Base-by-base conservation (phyloP, 2,113 vertebrate species). In the Hippocampus zosterae region DNA sequence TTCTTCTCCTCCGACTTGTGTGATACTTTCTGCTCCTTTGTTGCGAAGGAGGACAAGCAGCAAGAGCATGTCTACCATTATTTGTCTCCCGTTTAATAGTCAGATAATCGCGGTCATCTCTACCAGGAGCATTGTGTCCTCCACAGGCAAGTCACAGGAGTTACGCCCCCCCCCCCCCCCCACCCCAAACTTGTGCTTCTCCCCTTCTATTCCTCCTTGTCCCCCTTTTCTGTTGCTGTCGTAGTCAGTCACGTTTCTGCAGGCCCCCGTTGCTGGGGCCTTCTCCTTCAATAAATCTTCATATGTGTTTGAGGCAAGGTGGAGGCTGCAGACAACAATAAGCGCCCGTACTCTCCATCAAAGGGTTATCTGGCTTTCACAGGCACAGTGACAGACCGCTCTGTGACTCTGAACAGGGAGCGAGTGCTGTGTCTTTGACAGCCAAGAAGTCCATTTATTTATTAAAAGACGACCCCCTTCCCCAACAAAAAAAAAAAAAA, bases 341-440 rank as follows among this genome's bases (percentile, higher is more conserved):
- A 91, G 83, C 85, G 79, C 72, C 19, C 65, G 40, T 85, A 73
- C 85, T 89, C 88, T 89, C 87, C 88, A 89, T 91, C 89, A 92
- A 91, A 91, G 90, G 87, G 90, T 91, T 90, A 92, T 91, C 90
- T 85, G 85, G 86, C 85, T 88, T 88, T 86, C 89, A 83, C 89
- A 92, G 90, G 78, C 84, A n/a, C 83, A 40, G 74, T 80, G 87
- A 90, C 83, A 85, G 88, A 88, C 88, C 68, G 78, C 83, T 88
- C 82, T 65, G 77, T 87, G 84, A 85, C 84, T 84, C 57, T 73
- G 82, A 85, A 84, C 80, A 87, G 78, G 84, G 78, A 76, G 77
- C 81, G 44, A 85, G 83, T 76, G 84, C 84, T 79, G 72, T 59
- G 75, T 79, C 79, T 85, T 81, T 75, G 82, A 86, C 81, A 79